Conservation (phyloP, 1,140 invertebrate genomes). For the Pseudomyrmex concolor region DNA sequence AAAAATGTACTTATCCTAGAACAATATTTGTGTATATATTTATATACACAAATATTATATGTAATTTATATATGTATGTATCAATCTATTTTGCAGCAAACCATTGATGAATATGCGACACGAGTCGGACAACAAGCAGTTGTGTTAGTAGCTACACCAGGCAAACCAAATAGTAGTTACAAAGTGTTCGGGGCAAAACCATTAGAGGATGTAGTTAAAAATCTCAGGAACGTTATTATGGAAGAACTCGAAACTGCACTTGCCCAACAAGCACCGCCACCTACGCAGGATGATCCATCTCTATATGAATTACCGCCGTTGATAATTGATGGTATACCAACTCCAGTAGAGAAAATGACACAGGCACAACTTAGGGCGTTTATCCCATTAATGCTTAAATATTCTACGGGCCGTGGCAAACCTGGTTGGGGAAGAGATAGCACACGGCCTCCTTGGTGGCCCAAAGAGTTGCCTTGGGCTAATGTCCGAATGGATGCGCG, state of each 20-base stretch:
- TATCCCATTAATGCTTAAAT: constrained; percentile 99
- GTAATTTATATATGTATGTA: no score
- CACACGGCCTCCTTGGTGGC: constrained; percentile 98
- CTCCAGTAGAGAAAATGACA: constrained; percentile 99
- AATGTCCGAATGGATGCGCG: constrained; percentile 99
- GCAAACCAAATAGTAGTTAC: constrained; percentile 97
- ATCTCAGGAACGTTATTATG: constrained; percentile 95
- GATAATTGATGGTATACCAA: constrained; percentile 98
- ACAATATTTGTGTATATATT: constrained; percentile 14
- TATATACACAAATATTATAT: not conserved
- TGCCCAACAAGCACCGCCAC: constrained; percentile 96
- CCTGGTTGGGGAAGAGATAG: constrained; percentile 98
- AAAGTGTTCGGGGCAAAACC: constrained; percentile 99
- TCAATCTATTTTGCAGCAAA: constrained; percentile 88
- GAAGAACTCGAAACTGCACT: constrained; percentile 96
- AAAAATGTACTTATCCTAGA: not conserved
- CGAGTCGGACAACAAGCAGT: constrained; percentile 99
- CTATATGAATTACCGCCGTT: constrained; percentile 97
- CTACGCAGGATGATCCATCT: constrained; percentile 95
- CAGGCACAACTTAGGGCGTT: constrained; percentile 98
- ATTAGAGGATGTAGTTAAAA: constrained; percentile 97
- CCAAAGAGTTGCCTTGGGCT: constrained; percentile 98
- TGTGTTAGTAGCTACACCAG: constrained; percentile 97
- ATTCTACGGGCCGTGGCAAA: constrained; percentile 97
- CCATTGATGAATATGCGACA: constrained; percentile 98